Conservation (phyloP, 1,140 invertebrate species). For the Helicoverpa armigera region DNA sequence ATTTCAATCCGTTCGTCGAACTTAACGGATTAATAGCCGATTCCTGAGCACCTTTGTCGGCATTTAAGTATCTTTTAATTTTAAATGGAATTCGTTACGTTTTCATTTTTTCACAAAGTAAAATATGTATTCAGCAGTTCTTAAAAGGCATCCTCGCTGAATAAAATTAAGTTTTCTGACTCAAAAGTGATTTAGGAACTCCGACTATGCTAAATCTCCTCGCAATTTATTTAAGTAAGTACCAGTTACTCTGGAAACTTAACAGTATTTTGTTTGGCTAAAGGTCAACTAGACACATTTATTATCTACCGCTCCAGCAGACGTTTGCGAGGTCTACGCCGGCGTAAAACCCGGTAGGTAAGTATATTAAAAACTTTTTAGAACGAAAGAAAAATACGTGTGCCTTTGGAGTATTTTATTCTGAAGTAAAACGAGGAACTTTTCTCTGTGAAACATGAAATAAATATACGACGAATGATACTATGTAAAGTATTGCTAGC, state of each 20-base stretch:
- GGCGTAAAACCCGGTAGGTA: not conserved
- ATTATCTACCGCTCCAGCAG: not conserved
- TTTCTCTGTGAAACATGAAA: conserved; percentile 71
- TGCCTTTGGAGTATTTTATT: conserved; percentile 65
- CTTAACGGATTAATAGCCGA: not conserved
- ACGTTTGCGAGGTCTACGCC: not conserved
- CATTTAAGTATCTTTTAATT: too few relatives aligned
- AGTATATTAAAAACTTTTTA: conserved; percentile 25
- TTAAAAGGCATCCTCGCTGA: too few relatives aligned
- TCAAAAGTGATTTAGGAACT: not conserved
- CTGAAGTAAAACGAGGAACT: conserved; percentile 67
- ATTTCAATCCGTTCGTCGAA: conserved; percentile 51
- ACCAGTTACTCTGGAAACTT: conserved; percentile 11
- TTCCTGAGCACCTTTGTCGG: too few relatives aligned
- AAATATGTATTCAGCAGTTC: too few relatives aligned
- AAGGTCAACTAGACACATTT: conserved; percentile 19
- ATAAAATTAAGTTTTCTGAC: not conserved
- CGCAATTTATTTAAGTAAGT: conserved; percentile 13
- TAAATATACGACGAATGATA: conserved; percentile 76
- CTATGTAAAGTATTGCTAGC: conserved; percentile 77
- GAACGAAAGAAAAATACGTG: conserved; percentile 36
- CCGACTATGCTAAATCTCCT: not conserved
- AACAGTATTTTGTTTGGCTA: conserved; percentile 4
- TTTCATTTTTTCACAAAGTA: not conserved
- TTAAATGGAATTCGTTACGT: not conserved